These are phyloP conservation scores for Melanophora roralis DNA, from an alignment of 2,888 invertebrate species.

Conservation along the genomic window DNA sequence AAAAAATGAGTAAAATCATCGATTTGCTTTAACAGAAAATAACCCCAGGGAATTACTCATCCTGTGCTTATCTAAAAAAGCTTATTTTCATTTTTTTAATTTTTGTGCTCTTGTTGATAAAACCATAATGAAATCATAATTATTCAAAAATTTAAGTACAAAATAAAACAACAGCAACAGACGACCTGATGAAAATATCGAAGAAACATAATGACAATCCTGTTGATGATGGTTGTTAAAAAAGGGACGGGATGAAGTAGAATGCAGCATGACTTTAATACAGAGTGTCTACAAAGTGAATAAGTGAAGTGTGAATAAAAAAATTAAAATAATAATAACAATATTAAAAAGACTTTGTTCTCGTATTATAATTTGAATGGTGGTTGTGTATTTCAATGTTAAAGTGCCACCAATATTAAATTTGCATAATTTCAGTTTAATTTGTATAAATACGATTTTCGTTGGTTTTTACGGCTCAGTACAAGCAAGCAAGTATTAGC, in stretches of 20 bases:
- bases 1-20: slow-evolving; percentile 4
- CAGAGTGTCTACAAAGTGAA: slow-evolving; percentile 45
- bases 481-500: background rate
- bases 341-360: slow-evolving; percentile 54
- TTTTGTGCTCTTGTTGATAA: background rate
- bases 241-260: slow-evolving; percentile 10
- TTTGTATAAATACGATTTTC: slow-evolving; percentile 1
- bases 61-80: slow-evolving; percentile 16
- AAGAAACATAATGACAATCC: background rate
- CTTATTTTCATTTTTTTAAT: background rate
- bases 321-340: slow-evolving; percentile 68
- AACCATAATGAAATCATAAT: slow-evolving; percentile 68
- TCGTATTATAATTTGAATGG: slow-evolving; percentile 6
- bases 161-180: slow-evolving; percentile 30
- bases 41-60: slow-evolving; percentile 43
- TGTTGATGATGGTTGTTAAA: slow-evolving; percentile 34
- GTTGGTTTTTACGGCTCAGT: background rate
- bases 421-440: slow-evolving; percentile 64
- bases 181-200: slow-evolving; percentile 11
- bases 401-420: slow-evolving; percentile 62
- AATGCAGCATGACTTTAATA: slow-evolving; percentile 51
- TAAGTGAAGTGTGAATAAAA: slow-evolving; percentile 12
- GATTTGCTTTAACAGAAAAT: slow-evolving; percentile 16
- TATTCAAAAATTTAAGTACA: slow-evolving; percentile 58
- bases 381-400: slow-evolving; percentile 28